Percentiles rank a stretch among this genome's conserved stretches.
These are phyloP conservation scores for Phaethornis superciliosus DNA, from an alignment of 2,113 vertebrate species.

Conservation along the genomic window DNA sequence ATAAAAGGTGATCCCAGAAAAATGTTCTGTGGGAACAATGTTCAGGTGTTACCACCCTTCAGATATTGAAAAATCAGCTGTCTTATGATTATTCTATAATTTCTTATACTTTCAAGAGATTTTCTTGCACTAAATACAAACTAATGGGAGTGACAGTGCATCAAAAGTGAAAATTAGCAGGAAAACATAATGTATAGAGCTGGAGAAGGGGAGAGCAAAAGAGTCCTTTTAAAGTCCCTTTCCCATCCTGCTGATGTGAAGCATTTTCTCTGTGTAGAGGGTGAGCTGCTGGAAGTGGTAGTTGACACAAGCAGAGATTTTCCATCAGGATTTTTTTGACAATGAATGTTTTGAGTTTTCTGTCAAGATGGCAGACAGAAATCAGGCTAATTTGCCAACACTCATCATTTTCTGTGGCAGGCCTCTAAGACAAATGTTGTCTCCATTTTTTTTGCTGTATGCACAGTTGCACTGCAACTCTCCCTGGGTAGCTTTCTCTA, in stretches of 20 bases:
- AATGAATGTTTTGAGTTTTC: background rate
- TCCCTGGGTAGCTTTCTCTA: background rate
- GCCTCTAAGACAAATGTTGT: background rate
- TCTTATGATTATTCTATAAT: background rate
- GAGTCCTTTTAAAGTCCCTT: background rate
- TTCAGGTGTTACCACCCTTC: background rate
- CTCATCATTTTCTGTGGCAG: background rate
- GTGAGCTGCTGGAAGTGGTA: background rate
- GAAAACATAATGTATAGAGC: background rate
- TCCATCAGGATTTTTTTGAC: background rate
- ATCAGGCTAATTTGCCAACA: background rate
- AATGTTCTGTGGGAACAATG: background rate
- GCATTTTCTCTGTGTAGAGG: background rate
- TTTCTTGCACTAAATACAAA: background rate
- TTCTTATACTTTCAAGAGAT: background rate
- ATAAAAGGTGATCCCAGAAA: background rate
- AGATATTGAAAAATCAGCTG: background rate
- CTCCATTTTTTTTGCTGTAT: background rate
- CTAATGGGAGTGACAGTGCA: background rate
- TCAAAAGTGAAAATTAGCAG: background rate
- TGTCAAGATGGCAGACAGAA: background rate
- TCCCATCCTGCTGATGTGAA: background rate
- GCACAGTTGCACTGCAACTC: background rate
- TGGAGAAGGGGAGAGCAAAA: background rate
- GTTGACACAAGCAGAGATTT: background rate